Conservation (phyloP, 1,140 invertebrate genomes). For the Dufourea novaeangliae region DNA sequence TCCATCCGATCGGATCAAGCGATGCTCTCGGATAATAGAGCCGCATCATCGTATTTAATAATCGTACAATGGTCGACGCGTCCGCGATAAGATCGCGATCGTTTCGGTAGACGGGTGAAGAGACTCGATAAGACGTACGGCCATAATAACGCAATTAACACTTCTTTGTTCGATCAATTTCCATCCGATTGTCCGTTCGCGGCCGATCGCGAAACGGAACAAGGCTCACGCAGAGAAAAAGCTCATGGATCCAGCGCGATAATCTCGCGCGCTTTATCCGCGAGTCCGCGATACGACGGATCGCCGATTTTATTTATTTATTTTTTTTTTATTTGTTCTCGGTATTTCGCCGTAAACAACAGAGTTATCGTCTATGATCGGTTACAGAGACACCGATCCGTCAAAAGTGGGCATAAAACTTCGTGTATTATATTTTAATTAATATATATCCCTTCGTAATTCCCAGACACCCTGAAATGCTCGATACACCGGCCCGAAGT, state of each 20-base stretch:
- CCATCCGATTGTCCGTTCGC: conserved; percentile 47
- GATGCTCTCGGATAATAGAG: conserved; percentile 61
- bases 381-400: not conserved
- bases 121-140: conserved; percentile 47
- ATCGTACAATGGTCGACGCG: conserved; percentile 66
- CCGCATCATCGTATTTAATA: conserved; percentile 71
- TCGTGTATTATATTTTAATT: conserved; percentile 53
- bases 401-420: conserved; percentile 33
- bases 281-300: too few relatives aligned
- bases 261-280: not conserved
- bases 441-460: conserved; percentile 63
- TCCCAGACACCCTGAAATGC: conserved; percentile 52
- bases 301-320: not conserved
- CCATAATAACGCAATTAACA: conserved; percentile 71
- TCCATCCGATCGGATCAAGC: conserved; percentile 52
- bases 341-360: not conserved
- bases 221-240: conserved; percentile 33
- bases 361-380: too few relatives aligned
- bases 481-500: conserved; percentile 44
- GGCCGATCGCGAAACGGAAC: conserved; percentile 47
- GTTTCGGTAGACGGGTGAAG: conserved; percentile 56
- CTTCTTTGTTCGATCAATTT: conserved; percentile 69
- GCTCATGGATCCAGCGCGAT: not conserved
- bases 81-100: conserved; percentile 67
- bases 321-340: not conserved